These are phyloP conservation scores for Callospermophilus lateralis DNA, from an alignment of 2,113 vertebrate species.

Conservation along the genomic window DNA sequence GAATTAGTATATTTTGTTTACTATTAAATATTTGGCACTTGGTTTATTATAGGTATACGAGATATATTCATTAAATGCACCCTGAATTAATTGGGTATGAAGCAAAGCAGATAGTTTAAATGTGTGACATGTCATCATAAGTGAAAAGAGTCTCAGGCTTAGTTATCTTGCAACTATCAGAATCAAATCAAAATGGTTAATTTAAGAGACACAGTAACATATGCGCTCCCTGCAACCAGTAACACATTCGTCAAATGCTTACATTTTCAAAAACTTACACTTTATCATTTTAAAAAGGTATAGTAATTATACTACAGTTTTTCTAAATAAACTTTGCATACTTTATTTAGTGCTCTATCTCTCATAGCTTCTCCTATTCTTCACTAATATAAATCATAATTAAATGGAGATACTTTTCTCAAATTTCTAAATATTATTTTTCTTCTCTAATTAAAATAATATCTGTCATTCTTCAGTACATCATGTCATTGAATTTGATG, in stretches of 20 bases:
- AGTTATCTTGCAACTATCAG: neutral
- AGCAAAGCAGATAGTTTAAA: neutral
- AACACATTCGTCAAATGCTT: neutral
- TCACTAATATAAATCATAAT: neutral
- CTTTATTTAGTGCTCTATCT: neutral
- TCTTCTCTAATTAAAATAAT: neutral
- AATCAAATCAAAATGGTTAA: neutral
- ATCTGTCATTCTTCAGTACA: neutral
- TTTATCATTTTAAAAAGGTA: neutral
- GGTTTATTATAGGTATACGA: neutral
- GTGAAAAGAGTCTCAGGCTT: neutral
- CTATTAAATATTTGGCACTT: neutral
- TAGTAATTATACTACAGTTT: neutral
- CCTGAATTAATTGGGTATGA: neutral
- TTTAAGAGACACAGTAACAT: neutral
- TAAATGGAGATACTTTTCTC: neutral
- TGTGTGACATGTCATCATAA: neutral
- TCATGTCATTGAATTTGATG: neutral
- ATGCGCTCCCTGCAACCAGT: neutral
- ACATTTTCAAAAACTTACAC: neutral
- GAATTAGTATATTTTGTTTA: neutral
- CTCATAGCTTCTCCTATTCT: neutral
- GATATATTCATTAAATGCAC: neutral
- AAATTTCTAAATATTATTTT: slow-evolving; percentile 24
- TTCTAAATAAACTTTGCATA: neutral